Evolutionary conservation across 2,113 vertebrate genomes (phyloP).

Genomic region (Elaphurus davidianus): DNA sequence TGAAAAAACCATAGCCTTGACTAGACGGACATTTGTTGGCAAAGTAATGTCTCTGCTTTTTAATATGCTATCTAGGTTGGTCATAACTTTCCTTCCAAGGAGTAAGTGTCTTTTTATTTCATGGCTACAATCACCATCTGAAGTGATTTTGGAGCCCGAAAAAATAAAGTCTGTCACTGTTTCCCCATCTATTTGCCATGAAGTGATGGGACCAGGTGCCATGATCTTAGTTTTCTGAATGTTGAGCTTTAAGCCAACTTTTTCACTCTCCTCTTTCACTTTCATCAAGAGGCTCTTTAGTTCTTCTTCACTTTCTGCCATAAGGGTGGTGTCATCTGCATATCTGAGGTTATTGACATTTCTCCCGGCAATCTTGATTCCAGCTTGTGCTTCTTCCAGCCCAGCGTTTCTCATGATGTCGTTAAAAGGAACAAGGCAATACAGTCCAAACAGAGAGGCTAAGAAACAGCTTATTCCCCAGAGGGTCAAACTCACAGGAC

Average conservation of each 20-base stretch:
- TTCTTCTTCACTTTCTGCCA: not conserved
- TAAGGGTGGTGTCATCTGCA: not conserved
- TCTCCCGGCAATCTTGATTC: not conserved
- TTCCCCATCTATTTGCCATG: not conserved
- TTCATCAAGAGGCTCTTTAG: not conserved
- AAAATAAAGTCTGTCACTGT: not conserved
- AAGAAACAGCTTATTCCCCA: not conserved
- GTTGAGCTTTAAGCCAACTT: not conserved
- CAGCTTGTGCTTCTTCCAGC: not conserved
- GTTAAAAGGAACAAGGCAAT: not conserved
- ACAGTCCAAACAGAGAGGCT: not conserved
- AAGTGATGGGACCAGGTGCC: not conserved
- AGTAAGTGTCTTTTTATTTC: not conserved
- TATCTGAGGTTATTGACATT: not conserved
- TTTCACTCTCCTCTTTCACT: not conserved
- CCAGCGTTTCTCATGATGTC: not conserved
- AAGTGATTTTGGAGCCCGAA: not conserved
- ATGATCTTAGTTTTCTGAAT: not conserved
- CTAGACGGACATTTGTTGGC: not conserved
- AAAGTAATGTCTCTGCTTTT: not conserved
- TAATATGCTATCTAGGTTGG: not conserved
- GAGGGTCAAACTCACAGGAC: not conserved
- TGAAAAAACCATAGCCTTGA: not conserved
- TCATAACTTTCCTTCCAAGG: not conserved
- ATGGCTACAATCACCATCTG: not conserved